Evolutionary conservation across 1,140 invertebrate genomes (phyloP).

Genomic region (Rhagoletis pomonella): DNA sequence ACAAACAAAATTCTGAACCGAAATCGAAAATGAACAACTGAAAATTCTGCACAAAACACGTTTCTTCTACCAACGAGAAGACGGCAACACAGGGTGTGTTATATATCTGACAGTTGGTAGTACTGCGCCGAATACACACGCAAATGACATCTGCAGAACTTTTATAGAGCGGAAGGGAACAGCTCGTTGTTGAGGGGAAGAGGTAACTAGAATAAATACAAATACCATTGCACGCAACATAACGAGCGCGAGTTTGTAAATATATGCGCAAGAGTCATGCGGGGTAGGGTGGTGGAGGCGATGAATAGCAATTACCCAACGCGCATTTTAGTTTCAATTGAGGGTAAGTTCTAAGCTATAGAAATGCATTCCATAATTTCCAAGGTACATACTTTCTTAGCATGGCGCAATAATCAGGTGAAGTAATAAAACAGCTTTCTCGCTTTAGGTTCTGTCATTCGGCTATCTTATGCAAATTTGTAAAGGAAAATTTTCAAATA

Average conservation of each 20-base stretch:
- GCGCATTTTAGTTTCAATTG: not conserved
- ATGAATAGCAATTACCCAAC: not conserved
- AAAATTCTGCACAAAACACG: conserved; percentile 52
- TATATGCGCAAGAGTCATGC: not conserved
- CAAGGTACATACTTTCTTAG: too few species aligned
- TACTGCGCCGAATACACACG: conserved; percentile 41
- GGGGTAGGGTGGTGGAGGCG: conserved; percentile 12
- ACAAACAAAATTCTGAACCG: conserved; percentile 51
- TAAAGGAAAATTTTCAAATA: too few species aligned
- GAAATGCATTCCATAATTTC: too few species aligned
- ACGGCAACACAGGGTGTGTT: conserved; percentile 48
- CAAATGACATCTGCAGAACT: conserved; percentile 45
- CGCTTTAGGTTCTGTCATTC: too few species aligned
- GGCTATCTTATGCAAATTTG: too few species aligned
- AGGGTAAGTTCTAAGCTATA: too few species aligned
- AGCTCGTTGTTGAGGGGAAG: not conserved
- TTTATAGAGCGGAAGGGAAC: not conserved
- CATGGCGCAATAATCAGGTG: too few species aligned
- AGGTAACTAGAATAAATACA: conserved; percentile 22
- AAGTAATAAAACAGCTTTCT: too few species aligned
- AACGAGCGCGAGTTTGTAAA: conserved; percentile 38
- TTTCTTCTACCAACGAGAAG: conserved; percentile 47
- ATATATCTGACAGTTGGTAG: conserved; percentile 26
- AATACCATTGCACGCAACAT: conserved; percentile 39
- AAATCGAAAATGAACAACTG: conserved; percentile 31